Conservation (phyloP, 2,888 invertebrate genomes). For the Dusona sp. region DNA sequence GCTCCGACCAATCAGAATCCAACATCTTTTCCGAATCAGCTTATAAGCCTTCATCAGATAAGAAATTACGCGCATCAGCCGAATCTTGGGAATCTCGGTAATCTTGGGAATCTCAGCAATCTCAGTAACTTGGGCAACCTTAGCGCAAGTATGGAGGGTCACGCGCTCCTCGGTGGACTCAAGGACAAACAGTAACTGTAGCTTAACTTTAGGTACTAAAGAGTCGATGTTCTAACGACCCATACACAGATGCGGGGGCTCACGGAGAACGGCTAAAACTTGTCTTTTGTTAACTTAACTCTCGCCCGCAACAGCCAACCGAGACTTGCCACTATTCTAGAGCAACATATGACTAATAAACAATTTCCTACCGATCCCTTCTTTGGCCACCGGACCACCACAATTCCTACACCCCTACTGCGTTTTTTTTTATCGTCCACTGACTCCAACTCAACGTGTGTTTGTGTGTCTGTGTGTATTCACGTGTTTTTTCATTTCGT, state of each 20-base stretch:
- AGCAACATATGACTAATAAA: conserved; percentile 37
- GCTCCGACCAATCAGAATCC: conserved; percentile 84
- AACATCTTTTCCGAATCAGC: conserved; percentile 94
- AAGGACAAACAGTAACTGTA: conserved; percentile 82
- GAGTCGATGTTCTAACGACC: not conserved
- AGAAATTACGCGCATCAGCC: conserved; percentile 98
- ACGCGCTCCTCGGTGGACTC: conserved; percentile 82
- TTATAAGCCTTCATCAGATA: conserved; percentile 98
- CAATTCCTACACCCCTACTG: conserved; percentile 38
- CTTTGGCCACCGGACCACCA: not conserved
- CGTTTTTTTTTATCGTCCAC: conserved; percentile 16
- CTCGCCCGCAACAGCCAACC: not conserved
- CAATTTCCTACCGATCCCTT: conserved; percentile 9
- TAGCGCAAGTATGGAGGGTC: conserved; percentile 83
- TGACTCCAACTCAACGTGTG: not conserved
- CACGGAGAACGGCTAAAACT: not conserved
- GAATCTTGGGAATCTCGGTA: conserved; percentile 86
- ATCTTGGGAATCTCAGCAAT: conserved; percentile 81
- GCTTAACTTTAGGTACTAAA: conserved; percentile 58
- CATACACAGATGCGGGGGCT: not conserved
- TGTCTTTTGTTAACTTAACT: not conserved
- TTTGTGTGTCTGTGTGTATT: not conserved
- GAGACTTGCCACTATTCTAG: conserved; percentile 11
- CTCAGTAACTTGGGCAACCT: conserved; percentile 82
- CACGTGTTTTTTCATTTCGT: not conserved